Evolutionary conservation across 2,113 vertebrate genomes (phyloP).

Genomic region (Oreotrochilus melanogaster): DNA sequence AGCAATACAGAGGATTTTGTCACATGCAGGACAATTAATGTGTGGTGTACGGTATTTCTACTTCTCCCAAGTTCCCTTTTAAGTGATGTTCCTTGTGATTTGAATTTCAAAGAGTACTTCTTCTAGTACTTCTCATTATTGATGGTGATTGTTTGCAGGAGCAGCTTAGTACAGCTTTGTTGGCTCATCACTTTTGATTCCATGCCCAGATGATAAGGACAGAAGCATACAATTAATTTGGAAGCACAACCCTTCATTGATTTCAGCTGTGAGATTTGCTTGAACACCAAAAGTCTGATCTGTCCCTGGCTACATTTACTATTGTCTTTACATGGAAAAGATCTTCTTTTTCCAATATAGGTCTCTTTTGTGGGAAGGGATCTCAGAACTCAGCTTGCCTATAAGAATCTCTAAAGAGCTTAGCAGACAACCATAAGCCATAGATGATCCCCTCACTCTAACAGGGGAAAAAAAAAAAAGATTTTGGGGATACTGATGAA

Average conservation of each 20-base stretch:
- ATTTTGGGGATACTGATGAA: background rate
- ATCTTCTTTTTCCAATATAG: background rate
- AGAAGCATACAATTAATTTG: constrained; percentile 51
- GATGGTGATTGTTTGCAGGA: background rate
- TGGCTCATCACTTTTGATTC: constrained; percentile 47
- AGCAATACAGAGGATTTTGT: background rate
- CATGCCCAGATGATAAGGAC: constrained; percentile 29
- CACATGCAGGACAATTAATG: constrained; percentile 23
- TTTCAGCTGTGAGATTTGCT: background rate
- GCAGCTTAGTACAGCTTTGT: constrained; percentile 16
- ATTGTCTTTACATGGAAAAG: background rate
- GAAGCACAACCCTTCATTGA: constrained; percentile 23
- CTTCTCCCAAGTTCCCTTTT: background rate
- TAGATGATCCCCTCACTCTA: background rate
- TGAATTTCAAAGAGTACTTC: constrained; percentile 18
- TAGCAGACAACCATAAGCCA: background rate
- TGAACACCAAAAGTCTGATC: background rate
- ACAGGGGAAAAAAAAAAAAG: background rate
- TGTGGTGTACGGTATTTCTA: background rate
- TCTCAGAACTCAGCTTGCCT: background rate
- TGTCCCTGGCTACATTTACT: background rate
- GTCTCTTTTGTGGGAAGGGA: background rate
- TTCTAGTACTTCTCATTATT: constrained; percentile 13
- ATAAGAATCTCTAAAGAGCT: background rate
- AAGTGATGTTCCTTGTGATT: constrained; percentile 14